A percentile compares a stretch with the other conserved stretches of the same genome.
These are phyloP conservation scores for Lordiphosa andalusiaca DNA, from an alignment of 2,888 invertebrate genomes.

Conservation along the genomic window DNA sequence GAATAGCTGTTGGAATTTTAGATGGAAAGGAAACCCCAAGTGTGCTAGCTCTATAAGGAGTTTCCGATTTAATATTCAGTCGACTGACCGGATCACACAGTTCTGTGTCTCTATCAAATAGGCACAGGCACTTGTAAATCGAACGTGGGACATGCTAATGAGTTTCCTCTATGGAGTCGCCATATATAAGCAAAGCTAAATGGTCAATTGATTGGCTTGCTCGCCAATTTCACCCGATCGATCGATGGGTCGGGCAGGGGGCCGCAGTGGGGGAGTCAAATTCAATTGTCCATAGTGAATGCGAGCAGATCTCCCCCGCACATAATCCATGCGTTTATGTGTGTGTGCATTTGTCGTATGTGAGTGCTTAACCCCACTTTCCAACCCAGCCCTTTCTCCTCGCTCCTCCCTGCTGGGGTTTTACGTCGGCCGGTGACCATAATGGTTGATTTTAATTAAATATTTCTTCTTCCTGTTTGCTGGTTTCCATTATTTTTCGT, in stretches of 20 bases:
- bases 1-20: slow-evolving; percentile 1
- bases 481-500: slow-evolving; percentile 57
- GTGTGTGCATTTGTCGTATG: no score
- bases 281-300: background rate
- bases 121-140: slow-evolving; percentile 14
- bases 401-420: slow-evolving; percentile 31
- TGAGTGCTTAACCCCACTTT: background rate
- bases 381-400: slow-evolving; percentile 5
- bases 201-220: slow-evolving; percentile 32
- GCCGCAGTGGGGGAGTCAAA: no score
- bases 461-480: slow-evolving; percentile 80
- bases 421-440: slow-evolving; percentile 66
- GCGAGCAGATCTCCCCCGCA: slow-evolving; percentile 11
- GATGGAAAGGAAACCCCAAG: slow-evolving; percentile 37
- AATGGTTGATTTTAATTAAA: slow-evolving; percentile 80
- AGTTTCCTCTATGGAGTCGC: slow-evolving; percentile 5
- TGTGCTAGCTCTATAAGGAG: slow-evolving; percentile 29
- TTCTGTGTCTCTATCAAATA: slow-evolving; percentile 17
- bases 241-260: background rate
- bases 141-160: slow-evolving; percentile 31
- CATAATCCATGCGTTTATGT: slow-evolving; percentile 6
- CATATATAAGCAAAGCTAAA: background rate
- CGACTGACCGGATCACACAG: background rate
- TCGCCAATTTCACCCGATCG: slow-evolving; percentile 25
- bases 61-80: slow-evolving; percentile 49